Conservation (phyloP, 2,797 vertebrate species). For the Coranthus polyacanthus region DNA sequence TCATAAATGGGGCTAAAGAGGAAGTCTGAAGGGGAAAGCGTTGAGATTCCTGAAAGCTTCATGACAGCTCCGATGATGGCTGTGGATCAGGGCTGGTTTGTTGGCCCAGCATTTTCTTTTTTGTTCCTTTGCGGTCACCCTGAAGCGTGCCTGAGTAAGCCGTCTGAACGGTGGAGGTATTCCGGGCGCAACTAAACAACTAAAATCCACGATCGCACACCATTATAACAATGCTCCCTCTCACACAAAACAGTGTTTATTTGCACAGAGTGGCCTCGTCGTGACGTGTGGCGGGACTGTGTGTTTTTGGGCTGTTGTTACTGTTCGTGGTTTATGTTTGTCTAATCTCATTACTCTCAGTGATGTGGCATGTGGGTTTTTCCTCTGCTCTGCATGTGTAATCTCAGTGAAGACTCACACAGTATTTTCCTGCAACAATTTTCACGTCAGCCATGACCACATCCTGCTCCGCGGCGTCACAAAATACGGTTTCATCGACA, state of each 20-base stretch:
- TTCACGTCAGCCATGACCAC: slow-evolving; percentile 37
- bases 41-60: slow-evolving; percentile 41
- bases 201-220: slow-evolving; percentile 43
- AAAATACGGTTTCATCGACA: neutral
- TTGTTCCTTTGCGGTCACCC: slow-evolving; percentile 68
- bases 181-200: slow-evolving; percentile 40
- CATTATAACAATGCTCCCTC: slow-evolving; percentile 26
- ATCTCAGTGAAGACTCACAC: slow-evolving; percentile 20
- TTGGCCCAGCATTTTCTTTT: slow-evolving; percentile 65
- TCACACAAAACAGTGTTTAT: slow-evolving; percentile 42
- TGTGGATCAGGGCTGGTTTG: slow-evolving; percentile 52
- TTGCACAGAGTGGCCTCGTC: slow-evolving; percentile 36
- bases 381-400: slow-evolving; percentile 28
- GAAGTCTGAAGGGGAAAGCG: slow-evolving; percentile 2
- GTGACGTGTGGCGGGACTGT: slow-evolving; percentile 23
- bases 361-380: slow-evolving; percentile 47
- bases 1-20: slow-evolving; percentile 17
- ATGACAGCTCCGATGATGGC: slow-evolving; percentile 61
- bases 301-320: slow-evolving; percentile 24
- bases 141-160: slow-evolving; percentile 69
- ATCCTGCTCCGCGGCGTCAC: slow-evolving; percentile 40
- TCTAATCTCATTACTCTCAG: slow-evolving; percentile 46
- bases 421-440: slow-evolving; percentile 20
- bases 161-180: slow-evolving; percentile 70
- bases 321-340: slow-evolving; percentile 44